A percentile compares a stretch with the other conserved stretches of the same genome.
These are phyloP conservation scores for Microtus pennsylvanicus DNA, from an alignment of 2,113 vertebrate genomes.

Conservation along the genomic window DNA sequence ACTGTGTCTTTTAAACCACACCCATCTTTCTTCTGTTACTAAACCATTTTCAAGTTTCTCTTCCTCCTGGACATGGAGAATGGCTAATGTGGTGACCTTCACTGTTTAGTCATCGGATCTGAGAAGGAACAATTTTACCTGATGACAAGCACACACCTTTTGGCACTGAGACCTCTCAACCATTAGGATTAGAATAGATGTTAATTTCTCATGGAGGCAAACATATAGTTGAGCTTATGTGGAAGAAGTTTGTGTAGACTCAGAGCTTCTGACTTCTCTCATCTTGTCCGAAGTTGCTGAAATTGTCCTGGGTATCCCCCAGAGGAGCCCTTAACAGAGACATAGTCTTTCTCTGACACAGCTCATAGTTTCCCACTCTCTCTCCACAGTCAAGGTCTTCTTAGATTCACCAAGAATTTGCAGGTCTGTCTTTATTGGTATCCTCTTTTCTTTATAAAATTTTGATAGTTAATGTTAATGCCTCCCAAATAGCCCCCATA, in stretches of 20 bases:
- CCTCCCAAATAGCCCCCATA: neutral
- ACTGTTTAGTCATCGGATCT: neutral
- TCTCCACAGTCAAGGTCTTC: neutral
- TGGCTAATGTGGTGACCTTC: neutral
- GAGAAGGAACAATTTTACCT: neutral
- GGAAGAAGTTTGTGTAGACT: neutral
- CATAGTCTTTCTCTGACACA: neutral
- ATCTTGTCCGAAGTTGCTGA: neutral
- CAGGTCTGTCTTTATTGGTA: neutral
- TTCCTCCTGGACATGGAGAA: neutral
- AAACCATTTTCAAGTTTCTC: neutral
- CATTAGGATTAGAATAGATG: neutral
- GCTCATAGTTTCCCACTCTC: neutral
- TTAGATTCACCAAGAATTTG: neutral
- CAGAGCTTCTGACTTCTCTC: neutral
- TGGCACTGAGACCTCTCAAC: neutral
- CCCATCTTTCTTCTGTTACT: neutral
- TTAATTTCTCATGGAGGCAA: neutral
- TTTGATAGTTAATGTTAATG: neutral
- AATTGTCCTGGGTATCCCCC: neutral
- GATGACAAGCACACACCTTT: neutral
- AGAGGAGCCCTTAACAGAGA: neutral
- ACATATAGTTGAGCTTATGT: neutral
- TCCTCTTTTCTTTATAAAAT: conserved; percentile 19
- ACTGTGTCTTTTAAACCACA: conserved; percentile 31